Evolutionary conservation across 2,113 vertebrate genomes (phyloP).

Genomic region (Cyprinodon brontotheroides): DNA sequence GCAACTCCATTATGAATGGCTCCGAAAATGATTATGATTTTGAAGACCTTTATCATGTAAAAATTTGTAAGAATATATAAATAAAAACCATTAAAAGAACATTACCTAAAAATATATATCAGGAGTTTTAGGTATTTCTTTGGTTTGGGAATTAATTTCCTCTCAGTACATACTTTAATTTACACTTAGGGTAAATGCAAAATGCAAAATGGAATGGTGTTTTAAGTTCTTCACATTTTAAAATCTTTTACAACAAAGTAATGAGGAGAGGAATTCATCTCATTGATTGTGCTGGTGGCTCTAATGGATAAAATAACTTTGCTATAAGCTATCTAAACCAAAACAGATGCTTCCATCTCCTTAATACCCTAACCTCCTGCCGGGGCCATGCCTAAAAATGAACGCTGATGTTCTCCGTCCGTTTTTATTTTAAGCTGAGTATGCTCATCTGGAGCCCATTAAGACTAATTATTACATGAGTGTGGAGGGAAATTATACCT

Average conservation of each 20-base stretch:
- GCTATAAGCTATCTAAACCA: constrained; percentile 9
- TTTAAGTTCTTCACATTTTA: neutral
- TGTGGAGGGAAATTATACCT: constrained; percentile 76
- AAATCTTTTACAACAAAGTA: neutral
- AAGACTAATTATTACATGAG: constrained; percentile 18
- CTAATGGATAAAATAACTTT: neutral
- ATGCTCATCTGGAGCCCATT: constrained; percentile 40
- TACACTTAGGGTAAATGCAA: no score
- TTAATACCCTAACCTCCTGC: constrained; percentile 39
- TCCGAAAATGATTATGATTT: no score
- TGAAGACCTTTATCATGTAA: no score
- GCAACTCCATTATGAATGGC: no score
- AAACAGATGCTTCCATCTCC: constrained; percentile 18
- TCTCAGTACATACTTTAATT: no score
- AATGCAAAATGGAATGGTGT: neutral
- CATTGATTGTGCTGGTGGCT: neutral
- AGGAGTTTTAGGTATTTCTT: no score
- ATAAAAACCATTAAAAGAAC: no score
- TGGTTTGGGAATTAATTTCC: no score
- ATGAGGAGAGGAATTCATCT: neutral
- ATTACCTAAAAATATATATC: no score
- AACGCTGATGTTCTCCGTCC: constrained; percentile 11
- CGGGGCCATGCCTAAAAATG: constrained; percentile 29
- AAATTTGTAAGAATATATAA: no score
- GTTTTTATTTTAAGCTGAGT: constrained; percentile 30